Conservation (phyloP, 2,113 vertebrate genomes). For the Arenaria interpres region DNA sequence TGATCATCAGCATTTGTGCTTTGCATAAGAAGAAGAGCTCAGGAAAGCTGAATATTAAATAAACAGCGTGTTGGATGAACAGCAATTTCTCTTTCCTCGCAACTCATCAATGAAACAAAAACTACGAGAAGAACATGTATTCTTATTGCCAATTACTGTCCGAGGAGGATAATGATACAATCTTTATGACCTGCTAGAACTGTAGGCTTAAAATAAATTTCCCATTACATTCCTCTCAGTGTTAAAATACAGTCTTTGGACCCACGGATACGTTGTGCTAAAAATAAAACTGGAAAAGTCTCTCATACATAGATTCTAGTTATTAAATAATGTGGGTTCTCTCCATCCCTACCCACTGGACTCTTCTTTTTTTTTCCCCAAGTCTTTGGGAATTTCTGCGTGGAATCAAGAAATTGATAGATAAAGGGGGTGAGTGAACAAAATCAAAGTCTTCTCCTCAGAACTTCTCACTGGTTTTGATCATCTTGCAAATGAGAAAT, state of each 20-base stretch:
- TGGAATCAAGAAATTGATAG: not conserved
- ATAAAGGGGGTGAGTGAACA: not conserved
- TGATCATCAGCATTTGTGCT: slow-evolving; percentile 42
- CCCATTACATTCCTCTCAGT: slow-evolving; percentile 3
- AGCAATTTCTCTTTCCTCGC: not conserved
- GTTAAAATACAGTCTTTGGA: slow-evolving; percentile 12
- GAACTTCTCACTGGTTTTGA: not conserved
- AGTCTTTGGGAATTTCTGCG: not conserved
- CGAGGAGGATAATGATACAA: slow-evolving; percentile 33
- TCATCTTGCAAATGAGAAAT: not conserved
- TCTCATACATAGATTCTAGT: not conserved
- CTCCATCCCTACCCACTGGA: not conserved
- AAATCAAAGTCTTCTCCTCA: not conserved
- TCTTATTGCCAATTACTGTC: slow-evolving; percentile 52
- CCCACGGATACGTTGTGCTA: not conserved
- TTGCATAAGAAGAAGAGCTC: slow-evolving; percentile 10
- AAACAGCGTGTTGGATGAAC: slow-evolving; percentile 4
- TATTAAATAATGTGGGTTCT: not conserved
- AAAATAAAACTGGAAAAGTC: slow-evolving; percentile 51
- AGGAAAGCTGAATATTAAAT: slow-evolving; percentile 32
- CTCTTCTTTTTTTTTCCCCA: not conserved
- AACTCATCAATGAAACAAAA: slow-evolving; percentile 44
- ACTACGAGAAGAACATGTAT: not conserved
- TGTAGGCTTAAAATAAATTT: slow-evolving; percentile 38
- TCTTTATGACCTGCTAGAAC: slow-evolving; percentile 36